Evolutionary conservation across 2,113 vertebrate genomes (phyloP), one percentile per base, ranked within the genome.

Genomic region (Macaca mulatta): DNA sequence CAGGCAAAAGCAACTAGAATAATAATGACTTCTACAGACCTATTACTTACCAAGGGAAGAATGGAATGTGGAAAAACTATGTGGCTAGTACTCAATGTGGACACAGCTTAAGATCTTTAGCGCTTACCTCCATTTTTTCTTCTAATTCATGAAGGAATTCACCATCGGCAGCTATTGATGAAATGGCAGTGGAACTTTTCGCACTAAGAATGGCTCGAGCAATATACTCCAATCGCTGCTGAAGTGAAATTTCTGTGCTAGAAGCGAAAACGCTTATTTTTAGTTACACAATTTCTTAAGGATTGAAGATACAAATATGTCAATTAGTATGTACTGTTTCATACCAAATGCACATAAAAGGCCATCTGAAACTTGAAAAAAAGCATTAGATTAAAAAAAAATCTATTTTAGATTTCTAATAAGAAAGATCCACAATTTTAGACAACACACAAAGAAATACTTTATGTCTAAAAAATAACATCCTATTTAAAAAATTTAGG

Each of bases 91-190:
- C 3, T 72, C 72, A 32, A 5, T 9, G 35, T 67, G 57, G 27
- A 8, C 16, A 55, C 1, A 74, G n/a, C 11, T 27, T n/a, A 20
- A 89, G 22, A 52, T 80, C 32, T 30, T 75, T 61, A 92, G 93
- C 45, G 89, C 96, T 97, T 98, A 99, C 99, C 99, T 99, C 99
- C 99, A 99, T 99, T 98, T 99, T 99, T 95, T 99, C 99, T 97
- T 99, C 99, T 83, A 99, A 98, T 95, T 99, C 99, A 79, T 99
- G 99, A 32, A 99, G 99, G 95, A 99, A 99, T 98, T 99, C 99
- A 43, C 99, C 99, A 45, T 99, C 99, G 12, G 99, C 99, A 45
- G 99, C 99, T 97, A 99, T 99, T 11, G 99, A 99, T 0, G 99
- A 99, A 97, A 99, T 98, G 43, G 99, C 98, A 90, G 99, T 99